Evolutionary conservation across 2,888 invertebrate species (phyloP).

Genomic region (Arge pagana): DNA sequence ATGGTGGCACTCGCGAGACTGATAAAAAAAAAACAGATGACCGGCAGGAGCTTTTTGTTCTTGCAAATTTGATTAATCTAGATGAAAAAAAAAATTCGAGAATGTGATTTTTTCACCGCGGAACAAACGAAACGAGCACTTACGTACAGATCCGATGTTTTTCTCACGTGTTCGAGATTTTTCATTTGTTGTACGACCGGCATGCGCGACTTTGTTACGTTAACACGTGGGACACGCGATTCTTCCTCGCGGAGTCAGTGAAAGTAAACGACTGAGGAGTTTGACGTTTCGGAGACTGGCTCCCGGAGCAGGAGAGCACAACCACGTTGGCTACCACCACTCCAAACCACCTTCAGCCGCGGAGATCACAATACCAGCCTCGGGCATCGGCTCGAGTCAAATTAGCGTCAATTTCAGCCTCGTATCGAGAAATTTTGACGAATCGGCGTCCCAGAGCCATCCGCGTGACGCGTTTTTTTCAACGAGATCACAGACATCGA

Average conservation of each 20-base stretch:
- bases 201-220: neutral
- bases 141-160: too few relatives aligned
- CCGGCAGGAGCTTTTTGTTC: too few relatives aligned
- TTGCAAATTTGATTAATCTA: too few relatives aligned
- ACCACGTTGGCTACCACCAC: constrained; percentile 26
- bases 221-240: constrained; percentile 13
- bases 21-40: too few relatives aligned
- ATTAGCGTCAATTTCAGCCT: neutral
- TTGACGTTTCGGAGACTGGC: constrained; percentile 3
- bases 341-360: neutral
- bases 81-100: too few relatives aligned
- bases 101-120: too few relatives aligned
- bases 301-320: too few relatives aligned
- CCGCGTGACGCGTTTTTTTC: neutral
- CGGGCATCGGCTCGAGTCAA: neutral
- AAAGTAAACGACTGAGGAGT: constrained; percentile 54
- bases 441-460: neutral
- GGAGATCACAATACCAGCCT: neutral
- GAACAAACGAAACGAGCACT: too few relatives aligned
- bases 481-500: neutral
- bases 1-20: too few relatives aligned
- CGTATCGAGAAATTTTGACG: neutral
- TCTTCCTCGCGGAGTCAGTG: constrained; percentile 41
- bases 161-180: too few relatives aligned
- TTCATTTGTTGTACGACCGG: too few relatives aligned